Evolutionary conservation across 1,140 invertebrate genomes (phyloP).

Genomic region (Hydropsyche tenuis): DNA sequence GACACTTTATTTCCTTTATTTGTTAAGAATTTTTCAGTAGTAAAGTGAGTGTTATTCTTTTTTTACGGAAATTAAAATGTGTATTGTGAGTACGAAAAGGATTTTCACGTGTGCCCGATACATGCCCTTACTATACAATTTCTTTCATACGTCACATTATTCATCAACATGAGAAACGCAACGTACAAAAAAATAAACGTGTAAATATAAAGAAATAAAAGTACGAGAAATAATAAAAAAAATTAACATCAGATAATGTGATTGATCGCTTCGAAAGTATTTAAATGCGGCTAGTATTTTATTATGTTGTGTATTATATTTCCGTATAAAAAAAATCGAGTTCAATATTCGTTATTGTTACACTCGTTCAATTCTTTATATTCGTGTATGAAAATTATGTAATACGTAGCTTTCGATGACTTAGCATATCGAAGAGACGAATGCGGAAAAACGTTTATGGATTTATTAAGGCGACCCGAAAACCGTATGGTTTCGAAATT

Average conservation of each 20-base stretch:
- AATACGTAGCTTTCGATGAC: neutral
- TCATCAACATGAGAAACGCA: neutral
- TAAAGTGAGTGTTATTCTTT: too few relatives aligned
- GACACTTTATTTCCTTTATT: too few relatives aligned
- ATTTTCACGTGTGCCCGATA: too few relatives aligned
- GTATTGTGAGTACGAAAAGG: too few relatives aligned
- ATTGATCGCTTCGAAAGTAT: slow-evolving; percentile 12
- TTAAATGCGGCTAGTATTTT: neutral
- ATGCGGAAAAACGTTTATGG: neutral
- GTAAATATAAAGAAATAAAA: neutral
- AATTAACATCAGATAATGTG: slow-evolving; percentile 15
- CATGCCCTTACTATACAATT: too few relatives aligned
- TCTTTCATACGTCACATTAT: neutral
- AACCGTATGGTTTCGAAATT: neutral
- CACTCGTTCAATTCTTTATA: neutral
- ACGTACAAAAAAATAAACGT: neutral
- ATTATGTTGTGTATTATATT: neutral
- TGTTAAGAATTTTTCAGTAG: too few relatives aligned
- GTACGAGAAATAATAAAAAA: neutral
- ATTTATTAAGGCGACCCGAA: neutral
- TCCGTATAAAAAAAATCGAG: neutral
- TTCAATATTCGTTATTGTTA: neutral
- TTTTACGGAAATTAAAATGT: too few relatives aligned
- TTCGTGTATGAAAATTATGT: neutral
- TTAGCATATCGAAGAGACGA: neutral